These are phyloP conservation scores for Linnaemya vulpina DNA, from an alignment of 2,888 invertebrate species.

Conservation along the genomic window DNA sequence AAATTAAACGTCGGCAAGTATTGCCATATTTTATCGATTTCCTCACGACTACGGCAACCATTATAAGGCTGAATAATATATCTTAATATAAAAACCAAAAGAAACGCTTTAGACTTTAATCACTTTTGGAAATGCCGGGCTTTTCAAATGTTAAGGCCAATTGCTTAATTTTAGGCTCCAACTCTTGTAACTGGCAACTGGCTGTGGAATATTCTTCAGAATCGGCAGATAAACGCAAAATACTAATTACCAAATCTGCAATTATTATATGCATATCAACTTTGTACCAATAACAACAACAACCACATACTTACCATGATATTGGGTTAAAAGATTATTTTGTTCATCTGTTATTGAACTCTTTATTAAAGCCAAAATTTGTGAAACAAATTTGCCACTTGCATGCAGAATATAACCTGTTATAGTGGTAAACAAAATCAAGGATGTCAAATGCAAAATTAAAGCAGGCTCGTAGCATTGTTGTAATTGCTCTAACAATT, in stretches of 20 bases:
- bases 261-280: background rate
- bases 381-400: constrained; percentile 95
- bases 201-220: constrained; percentile 84
- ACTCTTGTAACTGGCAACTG: constrained; percentile 79
- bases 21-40: no score
- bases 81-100: background rate
- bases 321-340: constrained; percentile 86
- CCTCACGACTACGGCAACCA: no score
- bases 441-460: constrained; percentile 89
- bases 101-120: constrained; percentile 72
- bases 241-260: constrained; percentile 87
- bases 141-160: constrained; percentile 79
- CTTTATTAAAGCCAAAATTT: constrained; percentile 89
- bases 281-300: background rate
- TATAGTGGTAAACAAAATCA: constrained; percentile 91
- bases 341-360: constrained; percentile 87
- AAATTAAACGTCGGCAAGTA: no score
- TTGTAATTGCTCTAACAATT: constrained; percentile 90
- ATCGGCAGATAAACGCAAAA: constrained; percentile 84
- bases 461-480: constrained; percentile 90
- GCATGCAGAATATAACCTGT: constrained; percentile 94
- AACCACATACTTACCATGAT: constrained; percentile 87
- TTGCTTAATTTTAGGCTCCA: constrained; percentile 77
- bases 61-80: background rate
- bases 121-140: constrained; percentile 78